Conservation (phyloP, 2,797 vertebrate genomes). For the Hylomyscus alleni region DNA sequence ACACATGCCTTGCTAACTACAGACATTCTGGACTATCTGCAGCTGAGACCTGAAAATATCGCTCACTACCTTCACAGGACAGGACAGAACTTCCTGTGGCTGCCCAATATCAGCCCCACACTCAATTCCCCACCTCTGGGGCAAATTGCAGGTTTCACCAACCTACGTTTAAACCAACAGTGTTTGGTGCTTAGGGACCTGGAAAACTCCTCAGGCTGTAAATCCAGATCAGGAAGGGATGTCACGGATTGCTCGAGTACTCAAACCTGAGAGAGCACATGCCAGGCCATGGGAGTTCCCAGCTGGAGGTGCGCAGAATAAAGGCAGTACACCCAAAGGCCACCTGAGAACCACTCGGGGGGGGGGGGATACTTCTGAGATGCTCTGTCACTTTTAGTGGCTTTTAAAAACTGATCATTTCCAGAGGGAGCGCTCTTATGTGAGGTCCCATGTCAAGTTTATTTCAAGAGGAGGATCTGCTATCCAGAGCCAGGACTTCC, state of each 20-base stretch:
- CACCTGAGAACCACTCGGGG: neutral
- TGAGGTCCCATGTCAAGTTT: neutral
- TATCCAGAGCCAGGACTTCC: neutral
- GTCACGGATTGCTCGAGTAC: rapidly evolving
- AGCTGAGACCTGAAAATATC: neutral
- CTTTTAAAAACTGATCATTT: neutral
- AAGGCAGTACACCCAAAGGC: neutral
- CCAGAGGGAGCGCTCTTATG: neutral
- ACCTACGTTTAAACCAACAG: neutral
- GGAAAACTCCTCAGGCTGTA: neutral
- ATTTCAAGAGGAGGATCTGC: neutral
- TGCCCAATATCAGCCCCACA: neutral
- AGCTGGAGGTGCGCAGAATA: neutral
- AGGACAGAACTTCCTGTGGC: neutral
- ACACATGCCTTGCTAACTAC: neutral
- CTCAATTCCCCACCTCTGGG: neutral
- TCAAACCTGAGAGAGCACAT: too few species aligned
- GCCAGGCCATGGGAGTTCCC: too few species aligned
- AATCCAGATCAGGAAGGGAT: neutral
- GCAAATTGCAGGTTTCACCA: neutral
- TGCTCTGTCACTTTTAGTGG: neutral
- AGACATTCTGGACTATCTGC: neutral
- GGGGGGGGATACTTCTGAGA: neutral
- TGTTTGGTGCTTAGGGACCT: neutral
- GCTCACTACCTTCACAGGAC: neutral